Base-by-base conservation (phyloP, 1,140 invertebrate genomes). In the Sarcophaga bullata region DNA sequence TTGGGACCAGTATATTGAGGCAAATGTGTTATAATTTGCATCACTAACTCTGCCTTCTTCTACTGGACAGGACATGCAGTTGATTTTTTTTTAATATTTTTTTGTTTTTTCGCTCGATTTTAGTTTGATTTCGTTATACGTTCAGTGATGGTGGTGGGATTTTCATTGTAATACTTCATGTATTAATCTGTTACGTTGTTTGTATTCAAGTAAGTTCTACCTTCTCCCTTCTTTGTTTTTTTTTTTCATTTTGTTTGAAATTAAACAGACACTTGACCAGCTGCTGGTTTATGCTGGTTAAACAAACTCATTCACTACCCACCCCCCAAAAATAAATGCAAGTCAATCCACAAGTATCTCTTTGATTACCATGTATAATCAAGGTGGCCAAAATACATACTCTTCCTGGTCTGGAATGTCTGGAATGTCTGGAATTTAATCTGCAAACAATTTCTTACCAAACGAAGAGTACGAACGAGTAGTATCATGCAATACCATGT, bases 241-340 rank as follows among this genome's bases (percentile, higher is more conserved):
- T 80, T 62, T 80, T 37, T 80, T 47, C 62, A 25, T 68, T 68
- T 19, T 68, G 19, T 62, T 52, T 80, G 80, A 80, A 68, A 80
- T 80, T 46, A 62, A 80, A 80, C 80, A 80, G 80, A 80, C 54
- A 80, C 80, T 80, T 80, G 80, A 80, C 80, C 80, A 80, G 80
- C 80, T 80, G 80, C 73, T 49, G 62, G 62, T 78, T 78, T 50
- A 78, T 78, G 62, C 62, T 68, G 62, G 62, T 68, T 4, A 37
- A 68, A 68, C 62, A 68, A 1, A 37, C 1, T 37, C 62, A 25
- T 68, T 68, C n/a, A n/a, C 4, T 37, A 4, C 4, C 25, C 25
- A 37, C 25, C 25, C 25, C 25, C 25, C 25, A 68, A 68, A 3
- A 68, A 19, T n/a, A 68, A 19, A 15, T 25, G n/a, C 62, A 68